Conservation (phyloP, 2,113 vertebrate genomes). For the Nothocercus nigrocapillus region DNA sequence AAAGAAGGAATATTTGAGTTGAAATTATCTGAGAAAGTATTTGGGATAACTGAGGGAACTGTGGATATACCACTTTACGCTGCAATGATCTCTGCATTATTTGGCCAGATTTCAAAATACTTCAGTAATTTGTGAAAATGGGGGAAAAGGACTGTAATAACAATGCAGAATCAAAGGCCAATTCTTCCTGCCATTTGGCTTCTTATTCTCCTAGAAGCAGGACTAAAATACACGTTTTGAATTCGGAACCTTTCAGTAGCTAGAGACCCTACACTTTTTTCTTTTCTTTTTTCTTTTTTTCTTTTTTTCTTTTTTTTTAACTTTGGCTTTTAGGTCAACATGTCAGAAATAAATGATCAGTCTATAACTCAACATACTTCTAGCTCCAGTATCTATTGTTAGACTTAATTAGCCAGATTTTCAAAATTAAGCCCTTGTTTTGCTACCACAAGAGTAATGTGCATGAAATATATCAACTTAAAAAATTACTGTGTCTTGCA, state of each 20-base stretch:
- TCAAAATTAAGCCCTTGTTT: not conserved
- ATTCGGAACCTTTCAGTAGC: not conserved
- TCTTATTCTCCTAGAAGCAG: not conserved
- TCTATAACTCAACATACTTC: not conserved
- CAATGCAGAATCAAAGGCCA: not conserved
- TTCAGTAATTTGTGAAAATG: not conserved
- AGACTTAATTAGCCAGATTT: not conserved
- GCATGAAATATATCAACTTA: not conserved
- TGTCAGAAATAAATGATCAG: not conserved
- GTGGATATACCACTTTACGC: not conserved
- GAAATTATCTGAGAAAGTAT: not conserved
- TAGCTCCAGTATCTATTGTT: not conserved
- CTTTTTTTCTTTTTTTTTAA: not conserved
- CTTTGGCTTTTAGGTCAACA: not conserved
- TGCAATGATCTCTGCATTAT: not conserved
- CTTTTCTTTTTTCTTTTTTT: not conserved
- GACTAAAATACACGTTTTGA: not conserved
- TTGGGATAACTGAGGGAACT: not conserved
- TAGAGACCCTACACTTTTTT: not conserved
- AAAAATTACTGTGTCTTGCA: not conserved
- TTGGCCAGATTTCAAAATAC: not conserved
- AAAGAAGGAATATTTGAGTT: not conserved
- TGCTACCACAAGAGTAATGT: not conserved
- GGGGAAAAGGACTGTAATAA: not conserved
- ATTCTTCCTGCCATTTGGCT: not conserved